Percentiles rank a stretch among this genome's conserved stretches.
phyloP scores from a whole-genome alignment of 1,140 invertebrate species.

The Homalodisca vitripennis region DNA sequence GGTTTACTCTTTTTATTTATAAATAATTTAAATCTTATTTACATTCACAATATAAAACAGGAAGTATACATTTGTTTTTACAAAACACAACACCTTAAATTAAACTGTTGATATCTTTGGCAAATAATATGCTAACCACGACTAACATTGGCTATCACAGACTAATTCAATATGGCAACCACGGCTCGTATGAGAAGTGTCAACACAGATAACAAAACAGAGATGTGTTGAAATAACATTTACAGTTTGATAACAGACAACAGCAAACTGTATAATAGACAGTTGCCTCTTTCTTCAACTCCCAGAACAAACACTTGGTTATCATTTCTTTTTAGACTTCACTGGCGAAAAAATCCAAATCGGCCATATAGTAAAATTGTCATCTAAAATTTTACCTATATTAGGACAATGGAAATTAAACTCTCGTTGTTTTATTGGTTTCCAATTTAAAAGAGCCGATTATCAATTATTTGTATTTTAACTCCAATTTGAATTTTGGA shows the following conservation, averaged over 20 bases:
- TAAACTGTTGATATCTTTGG: constrained; percentile 4
- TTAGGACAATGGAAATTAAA: too few species aligned
- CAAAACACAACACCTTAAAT: background rate
- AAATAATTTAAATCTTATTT: constrained; percentile 20
- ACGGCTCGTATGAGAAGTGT: background rate
- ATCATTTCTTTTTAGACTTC: too few species aligned
- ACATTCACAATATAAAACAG: constrained; percentile 23
- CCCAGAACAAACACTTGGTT: too few species aligned
- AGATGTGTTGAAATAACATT: background rate
- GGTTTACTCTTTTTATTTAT: too few species aligned
- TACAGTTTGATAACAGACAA: background rate
- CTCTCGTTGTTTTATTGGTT: too few species aligned
- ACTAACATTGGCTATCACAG: constrained; percentile 19
- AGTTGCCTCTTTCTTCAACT: background rate
- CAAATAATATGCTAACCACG: constrained; percentile 4
- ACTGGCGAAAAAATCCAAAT: too few species aligned
- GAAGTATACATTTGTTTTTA: constrained; percentile 21
- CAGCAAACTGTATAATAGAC: background rate
- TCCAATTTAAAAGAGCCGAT: too few species aligned
- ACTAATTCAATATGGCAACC: background rate
- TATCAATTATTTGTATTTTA: too few species aligned
- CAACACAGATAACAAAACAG: background rate
- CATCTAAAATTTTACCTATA: too few species aligned
- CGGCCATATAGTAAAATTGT: too few species aligned
- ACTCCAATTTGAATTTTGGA: too few species aligned